These are phyloP conservation scores for Gryllus bimaculatus DNA, from an alignment of 1,140 invertebrate genomes.

Conservation along the genomic window DNA sequence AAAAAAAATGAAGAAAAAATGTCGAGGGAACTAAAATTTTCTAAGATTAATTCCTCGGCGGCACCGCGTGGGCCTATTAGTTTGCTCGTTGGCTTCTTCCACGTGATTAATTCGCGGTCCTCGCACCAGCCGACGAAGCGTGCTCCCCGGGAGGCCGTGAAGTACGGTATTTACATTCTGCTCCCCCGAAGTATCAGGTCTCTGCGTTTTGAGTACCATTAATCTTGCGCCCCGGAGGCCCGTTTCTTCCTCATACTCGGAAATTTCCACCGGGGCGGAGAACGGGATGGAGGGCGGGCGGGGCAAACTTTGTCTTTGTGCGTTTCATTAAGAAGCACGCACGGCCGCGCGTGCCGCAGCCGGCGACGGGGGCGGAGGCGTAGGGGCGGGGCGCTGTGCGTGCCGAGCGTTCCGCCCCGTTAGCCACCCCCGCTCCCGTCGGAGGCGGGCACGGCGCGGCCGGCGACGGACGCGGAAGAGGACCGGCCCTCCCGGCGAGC, in stretches of 20 bases:
- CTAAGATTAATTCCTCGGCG: too few species aligned
- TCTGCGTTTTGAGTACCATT: neutral
- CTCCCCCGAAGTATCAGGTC: neutral
- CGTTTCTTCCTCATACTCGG: neutral
- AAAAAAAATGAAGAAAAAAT: too few species aligned
- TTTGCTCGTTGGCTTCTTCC: too few species aligned
- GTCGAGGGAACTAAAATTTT: too few species aligned
- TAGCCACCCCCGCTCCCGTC: neutral
- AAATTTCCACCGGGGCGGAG: neutral
- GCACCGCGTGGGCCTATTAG: too few species aligned
- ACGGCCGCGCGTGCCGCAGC: neutral
- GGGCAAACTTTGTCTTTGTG: neutral
- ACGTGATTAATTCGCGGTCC: neutral
- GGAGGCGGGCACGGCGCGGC: too few species aligned
- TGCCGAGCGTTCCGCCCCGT: neutral
- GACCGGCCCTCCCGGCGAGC: too few species aligned
- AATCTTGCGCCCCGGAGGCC: neutral
- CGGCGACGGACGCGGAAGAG: too few species aligned
- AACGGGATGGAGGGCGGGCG: neutral
- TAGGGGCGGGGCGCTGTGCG: too few species aligned
- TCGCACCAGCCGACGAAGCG: neutral
- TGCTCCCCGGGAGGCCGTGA: too few species aligned
- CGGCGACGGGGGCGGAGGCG: too few species aligned
- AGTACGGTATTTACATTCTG: neutral
- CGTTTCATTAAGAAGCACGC: neutral